Conservation (phyloP, 2,888 invertebrate species). For the Lasioglossum morio region DNA sequence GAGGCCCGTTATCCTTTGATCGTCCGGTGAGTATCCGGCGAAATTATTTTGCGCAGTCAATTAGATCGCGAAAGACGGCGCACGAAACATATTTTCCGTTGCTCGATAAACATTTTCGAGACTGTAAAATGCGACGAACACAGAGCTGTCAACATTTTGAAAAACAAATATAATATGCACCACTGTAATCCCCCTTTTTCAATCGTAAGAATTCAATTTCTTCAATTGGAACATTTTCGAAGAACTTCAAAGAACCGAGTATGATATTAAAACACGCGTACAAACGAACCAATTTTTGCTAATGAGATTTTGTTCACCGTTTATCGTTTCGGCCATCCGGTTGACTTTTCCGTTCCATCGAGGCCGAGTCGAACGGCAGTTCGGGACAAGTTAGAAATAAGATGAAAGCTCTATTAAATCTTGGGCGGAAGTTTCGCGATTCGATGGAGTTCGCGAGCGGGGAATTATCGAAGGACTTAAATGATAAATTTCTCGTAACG, state of each 20-base stretch:
- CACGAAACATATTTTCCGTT: not conserved
- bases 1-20: not conserved
- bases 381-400: slow-evolving; percentile 8
- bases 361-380: not conserved
- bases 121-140: not conserved
- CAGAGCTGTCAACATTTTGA: not conserved
- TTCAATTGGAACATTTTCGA: too few relatives aligned
- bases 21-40: not conserved
- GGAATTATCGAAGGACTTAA: slow-evolving; percentile 4
- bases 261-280: not conserved
- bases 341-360: not conserved
- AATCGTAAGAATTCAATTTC: too few relatives aligned
- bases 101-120: not conserved
- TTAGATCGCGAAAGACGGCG: not conserved
- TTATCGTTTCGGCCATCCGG: not conserved
- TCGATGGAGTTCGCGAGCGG: slow-evolving; percentile 1
- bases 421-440: not conserved
- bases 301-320: not conserved
- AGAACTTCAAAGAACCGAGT: too few relatives aligned
- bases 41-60: not conserved
- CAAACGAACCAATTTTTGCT: not conserved
- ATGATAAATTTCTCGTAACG: slow-evolving; percentile 13
- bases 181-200: too few relatives aligned
- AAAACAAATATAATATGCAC: too few relatives aligned
- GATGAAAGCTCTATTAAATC: slow-evolving; percentile 15